phyloP scores from a whole-genome alignment of 2,797 vertebrate species.

The Tarsius wallacei region DNA sequence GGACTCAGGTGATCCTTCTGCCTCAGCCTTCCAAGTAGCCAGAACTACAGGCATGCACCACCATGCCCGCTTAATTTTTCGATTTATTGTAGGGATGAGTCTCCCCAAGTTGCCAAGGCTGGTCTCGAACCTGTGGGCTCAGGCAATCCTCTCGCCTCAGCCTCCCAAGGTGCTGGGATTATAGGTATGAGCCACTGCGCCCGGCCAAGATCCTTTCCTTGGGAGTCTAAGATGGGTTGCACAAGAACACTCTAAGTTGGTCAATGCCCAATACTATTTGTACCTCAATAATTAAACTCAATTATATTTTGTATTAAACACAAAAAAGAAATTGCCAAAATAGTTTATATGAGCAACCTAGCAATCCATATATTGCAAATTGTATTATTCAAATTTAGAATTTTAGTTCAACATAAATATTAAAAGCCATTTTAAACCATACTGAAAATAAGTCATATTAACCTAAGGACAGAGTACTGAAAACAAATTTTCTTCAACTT shows the following conservation, averaged over 20 bases:
- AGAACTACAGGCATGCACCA: too few relatives aligned
- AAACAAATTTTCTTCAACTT: conserved; percentile 53
- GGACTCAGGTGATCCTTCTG: too few relatives aligned
- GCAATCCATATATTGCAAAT: neutral
- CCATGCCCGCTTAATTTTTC: too few relatives aligned
- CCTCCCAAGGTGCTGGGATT: too few relatives aligned
- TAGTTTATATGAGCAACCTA: neutral
- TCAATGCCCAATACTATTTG: neutral
- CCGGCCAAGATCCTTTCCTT: neutral
- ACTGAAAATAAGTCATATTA: conserved; percentile 49
- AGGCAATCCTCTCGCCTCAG: too few relatives aligned
- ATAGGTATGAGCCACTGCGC: too few relatives aligned
- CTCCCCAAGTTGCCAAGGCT: too few relatives aligned
- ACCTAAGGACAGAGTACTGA: conserved; percentile 13
- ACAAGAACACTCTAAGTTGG: neutral
- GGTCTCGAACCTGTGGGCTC: too few relatives aligned
- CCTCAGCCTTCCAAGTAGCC: too few relatives aligned
- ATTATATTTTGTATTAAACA: conserved; percentile 50
- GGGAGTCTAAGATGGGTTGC: neutral
- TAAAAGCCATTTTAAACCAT: neutral
- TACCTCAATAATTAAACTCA: conserved; percentile 27
- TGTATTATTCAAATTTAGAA: conserved; percentile 56
- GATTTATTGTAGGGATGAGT: too few relatives aligned
- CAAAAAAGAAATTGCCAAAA: neutral
- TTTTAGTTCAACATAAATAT: conserved; percentile 53